phyloP scores from a whole-genome alignment of 2,888 invertebrate genomes.

The Trissolcus brochymenae region DNA sequence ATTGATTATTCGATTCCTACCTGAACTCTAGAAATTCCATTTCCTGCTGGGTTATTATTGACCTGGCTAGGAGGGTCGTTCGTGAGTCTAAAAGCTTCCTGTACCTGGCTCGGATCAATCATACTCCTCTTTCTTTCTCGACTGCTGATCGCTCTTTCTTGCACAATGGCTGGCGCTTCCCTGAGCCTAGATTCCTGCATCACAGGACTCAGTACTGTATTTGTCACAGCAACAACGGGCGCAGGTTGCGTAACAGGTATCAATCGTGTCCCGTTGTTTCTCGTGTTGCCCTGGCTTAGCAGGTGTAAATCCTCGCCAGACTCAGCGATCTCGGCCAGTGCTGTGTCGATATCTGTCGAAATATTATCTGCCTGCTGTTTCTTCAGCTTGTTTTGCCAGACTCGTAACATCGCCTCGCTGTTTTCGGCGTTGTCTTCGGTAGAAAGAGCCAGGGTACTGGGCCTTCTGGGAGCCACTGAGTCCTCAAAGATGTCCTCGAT shows the following conservation, averaged over 20 bases:
- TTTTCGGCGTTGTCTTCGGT: constrained; percentile 72
- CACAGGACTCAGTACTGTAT: constrained; percentile 74
- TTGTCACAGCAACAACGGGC: constrained; percentile 73
- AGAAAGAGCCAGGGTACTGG: constrained; percentile 65
- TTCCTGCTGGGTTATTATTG: constrained; percentile 40
- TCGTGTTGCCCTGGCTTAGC: constrained; percentile 71
- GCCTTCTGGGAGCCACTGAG: constrained; percentile 57
- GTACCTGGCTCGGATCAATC: constrained; percentile 76
- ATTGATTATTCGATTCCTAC: constrained; percentile 6
- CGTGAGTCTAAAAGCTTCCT: constrained; percentile 67
- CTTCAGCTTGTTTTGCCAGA: constrained; percentile 85
- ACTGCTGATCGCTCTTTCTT: constrained; percentile 73
- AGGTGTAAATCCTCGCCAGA: constrained; percentile 76
- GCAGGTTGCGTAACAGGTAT: constrained; percentile 68
- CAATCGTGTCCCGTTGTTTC: constrained; percentile 60
- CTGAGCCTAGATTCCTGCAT: constrained; percentile 74
- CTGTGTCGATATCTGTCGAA: constrained; percentile 71
- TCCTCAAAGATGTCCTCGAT: constrained; percentile 53
- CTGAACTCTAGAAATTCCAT: constrained; percentile 28
- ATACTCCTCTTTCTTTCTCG: constrained; percentile 75
- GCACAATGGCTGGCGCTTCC: constrained; percentile 66
- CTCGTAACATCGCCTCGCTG: constrained; percentile 77
- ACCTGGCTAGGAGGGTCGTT: constrained; percentile 69
- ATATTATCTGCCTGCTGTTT: constrained; percentile 61
- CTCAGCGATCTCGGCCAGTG: constrained; percentile 73